Evolutionary conservation across 2,888 invertebrate species (phyloP).

Genomic region (Malthinus seriepunctatus): DNA sequence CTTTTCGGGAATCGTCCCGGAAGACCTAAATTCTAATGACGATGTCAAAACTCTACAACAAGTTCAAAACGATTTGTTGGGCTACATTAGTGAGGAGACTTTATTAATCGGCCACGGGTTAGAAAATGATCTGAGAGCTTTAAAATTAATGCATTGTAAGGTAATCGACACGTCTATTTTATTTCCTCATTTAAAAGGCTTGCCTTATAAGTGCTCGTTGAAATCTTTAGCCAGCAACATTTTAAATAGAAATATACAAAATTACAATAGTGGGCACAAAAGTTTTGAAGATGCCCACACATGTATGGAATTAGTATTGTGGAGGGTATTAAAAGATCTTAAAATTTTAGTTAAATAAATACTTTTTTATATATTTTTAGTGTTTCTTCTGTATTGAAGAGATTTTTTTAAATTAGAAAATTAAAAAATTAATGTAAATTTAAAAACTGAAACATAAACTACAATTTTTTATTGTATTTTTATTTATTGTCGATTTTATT

Average conservation of each 20-base stretch:
- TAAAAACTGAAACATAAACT: no score
- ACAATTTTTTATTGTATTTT: no score
- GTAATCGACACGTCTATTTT: conserved; percentile 94
- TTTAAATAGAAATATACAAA: conserved; percentile 90
- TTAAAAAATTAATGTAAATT: no score
- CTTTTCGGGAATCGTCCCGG: conserved; percentile 93
- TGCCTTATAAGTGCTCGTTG: conserved; percentile 88
- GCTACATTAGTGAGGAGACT: conserved; percentile 77
- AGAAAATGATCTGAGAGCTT: conserved; percentile 93
- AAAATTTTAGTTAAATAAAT: no score
- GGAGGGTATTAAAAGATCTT: conserved; percentile 81
- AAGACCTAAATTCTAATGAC: conserved; percentile 87
- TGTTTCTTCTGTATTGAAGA: no score
- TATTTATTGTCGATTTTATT: no score
- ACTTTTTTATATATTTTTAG: no score
- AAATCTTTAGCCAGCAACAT: conserved; percentile 83
- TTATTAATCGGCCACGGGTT: conserved; percentile 97
- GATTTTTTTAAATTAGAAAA: no score
- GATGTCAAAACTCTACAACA: conserved; percentile 68
- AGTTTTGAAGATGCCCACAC: conserved; percentile 95
- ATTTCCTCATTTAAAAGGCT: conserved; percentile 93
- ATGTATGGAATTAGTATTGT: conserved; percentile 90
- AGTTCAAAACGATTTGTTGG: no score
- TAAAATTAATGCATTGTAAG: conserved; percentile 86
- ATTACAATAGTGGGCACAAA: conserved; percentile 87